These are phyloP conservation scores for Lepus oiostolus DNA, from an alignment of 2,797 vertebrate genomes.

Conservation along the genomic window DNA sequence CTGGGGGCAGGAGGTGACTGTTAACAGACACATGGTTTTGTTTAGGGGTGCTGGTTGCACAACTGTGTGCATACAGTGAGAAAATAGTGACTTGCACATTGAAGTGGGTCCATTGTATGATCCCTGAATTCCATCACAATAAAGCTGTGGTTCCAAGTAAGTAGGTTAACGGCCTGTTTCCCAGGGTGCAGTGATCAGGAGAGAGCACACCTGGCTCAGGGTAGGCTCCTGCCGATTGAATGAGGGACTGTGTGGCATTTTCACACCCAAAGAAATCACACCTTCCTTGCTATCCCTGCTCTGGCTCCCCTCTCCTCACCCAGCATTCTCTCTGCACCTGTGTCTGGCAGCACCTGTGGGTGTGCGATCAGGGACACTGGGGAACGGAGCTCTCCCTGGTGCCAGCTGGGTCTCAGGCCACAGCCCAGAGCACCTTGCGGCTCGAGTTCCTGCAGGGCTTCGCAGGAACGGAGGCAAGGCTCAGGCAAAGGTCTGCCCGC, in stretches of 20 bases:
- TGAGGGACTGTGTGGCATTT: neutral
- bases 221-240: neutral
- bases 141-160: neutral
- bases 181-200: neutral
- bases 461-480: neutral
- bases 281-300: neutral
- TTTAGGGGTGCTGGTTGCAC: neutral
- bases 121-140: constrained; percentile 13
- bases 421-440: neutral
- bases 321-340: neutral
- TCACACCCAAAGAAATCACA: neutral
- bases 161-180: neutral
- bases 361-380: too few relatives aligned
- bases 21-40: neutral
- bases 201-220: neutral
- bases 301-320: neutral
- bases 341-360: neutral
- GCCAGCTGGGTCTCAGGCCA: neutral
- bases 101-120: neutral
- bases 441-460: neutral
- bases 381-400: neutral
- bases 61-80: neutral
- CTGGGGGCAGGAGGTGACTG: too few relatives aligned
- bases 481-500: neutral
- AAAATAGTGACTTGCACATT: neutral